phyloP scores from a whole-genome alignment of 2,888 invertebrate genomes.

The Acleris cristana region DNA sequence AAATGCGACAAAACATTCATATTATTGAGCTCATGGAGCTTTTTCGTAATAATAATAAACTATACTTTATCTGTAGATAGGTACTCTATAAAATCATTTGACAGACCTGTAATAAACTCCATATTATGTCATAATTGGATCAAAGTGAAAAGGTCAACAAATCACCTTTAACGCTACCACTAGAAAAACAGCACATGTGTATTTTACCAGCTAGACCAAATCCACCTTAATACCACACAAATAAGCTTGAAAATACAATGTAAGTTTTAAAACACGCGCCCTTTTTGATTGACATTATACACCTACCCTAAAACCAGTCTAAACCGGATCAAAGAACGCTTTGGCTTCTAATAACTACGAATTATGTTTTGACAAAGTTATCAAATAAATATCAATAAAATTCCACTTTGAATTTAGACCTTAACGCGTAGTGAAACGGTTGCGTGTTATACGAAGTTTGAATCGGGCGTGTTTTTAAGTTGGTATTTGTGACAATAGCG shows the following conservation, averaged over 20 bases:
- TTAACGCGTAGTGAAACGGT: conserved; percentile 32
- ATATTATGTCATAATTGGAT: conserved; percentile 33
- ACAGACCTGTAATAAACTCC: conserved; percentile 32
- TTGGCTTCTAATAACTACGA: conserved; percentile 62
- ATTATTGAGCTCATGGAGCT: no score
- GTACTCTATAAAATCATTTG: conserved; percentile 4
- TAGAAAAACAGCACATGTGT: no score
- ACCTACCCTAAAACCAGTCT: conserved; percentile 45
- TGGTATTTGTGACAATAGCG: conserved; percentile 40
- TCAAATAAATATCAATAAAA: conserved; percentile 14
- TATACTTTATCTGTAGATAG: neutral
- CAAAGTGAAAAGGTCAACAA: conserved; percentile 33
- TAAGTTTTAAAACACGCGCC: no score
- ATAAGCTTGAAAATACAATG: no score
- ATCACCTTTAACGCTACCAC: conserved; percentile 16
- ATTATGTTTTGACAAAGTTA: conserved; percentile 51
- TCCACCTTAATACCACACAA: no score
- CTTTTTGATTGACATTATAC: neutral
- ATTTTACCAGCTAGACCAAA: no score
- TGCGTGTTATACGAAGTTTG: conserved; percentile 8
- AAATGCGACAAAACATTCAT: no score
- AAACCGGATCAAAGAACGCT: conserved; percentile 66
- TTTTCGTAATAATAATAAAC: neutral
- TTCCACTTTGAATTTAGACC: neutral
- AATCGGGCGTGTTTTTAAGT: conserved; percentile 10